Conservation (phyloP, 1,140 invertebrate genomes). For the Eriocheir sinensis region DNA sequence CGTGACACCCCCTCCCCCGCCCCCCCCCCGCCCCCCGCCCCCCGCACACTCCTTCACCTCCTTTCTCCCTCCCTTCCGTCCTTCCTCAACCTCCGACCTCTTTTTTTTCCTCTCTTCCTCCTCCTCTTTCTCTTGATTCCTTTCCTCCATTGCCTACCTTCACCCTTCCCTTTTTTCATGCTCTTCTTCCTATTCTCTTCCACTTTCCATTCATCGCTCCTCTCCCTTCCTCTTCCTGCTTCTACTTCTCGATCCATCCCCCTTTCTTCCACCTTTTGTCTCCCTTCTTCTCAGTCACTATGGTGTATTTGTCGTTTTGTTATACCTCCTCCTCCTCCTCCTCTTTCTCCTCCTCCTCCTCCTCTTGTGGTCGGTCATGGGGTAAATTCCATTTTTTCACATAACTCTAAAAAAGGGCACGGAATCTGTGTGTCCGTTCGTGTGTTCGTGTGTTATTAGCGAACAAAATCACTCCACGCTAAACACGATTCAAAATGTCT, state of each 20-base stretch:
- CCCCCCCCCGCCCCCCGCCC: background rate
- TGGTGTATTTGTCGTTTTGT: background rate
- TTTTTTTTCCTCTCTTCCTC: background rate
- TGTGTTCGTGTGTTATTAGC: too few species aligned
- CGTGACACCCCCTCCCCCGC: slow-evolving; percentile 18
- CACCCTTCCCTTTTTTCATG: background rate
- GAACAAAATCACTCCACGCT: too few species aligned
- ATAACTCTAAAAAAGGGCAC: too few species aligned
- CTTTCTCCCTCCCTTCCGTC: background rate
- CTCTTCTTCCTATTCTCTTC: background rate
- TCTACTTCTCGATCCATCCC: background rate
- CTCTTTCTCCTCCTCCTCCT: background rate
- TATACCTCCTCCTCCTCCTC: too few species aligned
- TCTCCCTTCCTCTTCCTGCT: background rate
- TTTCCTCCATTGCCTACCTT: background rate
- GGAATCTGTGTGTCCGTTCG: too few species aligned
- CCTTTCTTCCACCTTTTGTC: background rate
- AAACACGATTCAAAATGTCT: too few species aligned
- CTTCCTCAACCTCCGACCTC: too few species aligned
- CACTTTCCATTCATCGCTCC: background rate
- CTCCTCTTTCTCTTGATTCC: background rate
- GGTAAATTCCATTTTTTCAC: too few species aligned
- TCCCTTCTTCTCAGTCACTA: background rate
- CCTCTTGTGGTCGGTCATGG: too few species aligned
- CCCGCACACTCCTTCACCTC: background rate